Evolutionary conservation across 2,888 invertebrate genomes (phyloP), one percentile per base, ranked within the genome.

Genomic region (Pelosia muscerda): DNA sequence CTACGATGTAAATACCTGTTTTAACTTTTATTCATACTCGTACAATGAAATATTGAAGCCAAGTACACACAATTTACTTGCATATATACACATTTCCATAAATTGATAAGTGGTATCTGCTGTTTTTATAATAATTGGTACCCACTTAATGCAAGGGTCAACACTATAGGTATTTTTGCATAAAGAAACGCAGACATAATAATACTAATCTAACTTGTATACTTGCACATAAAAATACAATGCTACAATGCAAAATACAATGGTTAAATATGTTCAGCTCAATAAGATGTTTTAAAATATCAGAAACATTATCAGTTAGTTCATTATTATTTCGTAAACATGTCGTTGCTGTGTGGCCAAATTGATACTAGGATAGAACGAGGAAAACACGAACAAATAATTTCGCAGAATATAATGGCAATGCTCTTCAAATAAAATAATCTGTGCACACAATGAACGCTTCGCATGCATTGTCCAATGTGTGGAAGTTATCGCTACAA

Each of bases 351-450:
- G 31, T 31, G 58, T 42, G 54, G 26, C 10, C 19, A 13, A 55
- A 26, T n/a, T 9, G 9, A 63, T 49, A n/a, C 49, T 49, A 49
- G n/a, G n/a, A n/a, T n/a, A n/a, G n/a, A n/a, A n/a, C n/a, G n/a
- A 77, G 81, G 79, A 81, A 80, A 80, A 77, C 56, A 71, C 19
- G 61, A 69, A 72, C 68, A 68, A 68, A 72, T 70, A 69, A 66
- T 66, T 79, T 81, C 77, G 79, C 77, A 65, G 11, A 72, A 75
- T 42, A 58, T 57, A 63, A 73, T 55, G 28, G 62, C 75, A 68
- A 65, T 61, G 78, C 73, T 66, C 69, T 69, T 25, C 31, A 23
- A 73, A 55, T 63, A 25, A 63, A 63, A 55, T 63, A 55, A 63
- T 54, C 28, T 69, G 59, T 66, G 63, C 66, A 67, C 31, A 69